phyloP scores from a whole-genome alignment of 2,888 invertebrate genomes.

The Helicoverpa assulta region DNA sequence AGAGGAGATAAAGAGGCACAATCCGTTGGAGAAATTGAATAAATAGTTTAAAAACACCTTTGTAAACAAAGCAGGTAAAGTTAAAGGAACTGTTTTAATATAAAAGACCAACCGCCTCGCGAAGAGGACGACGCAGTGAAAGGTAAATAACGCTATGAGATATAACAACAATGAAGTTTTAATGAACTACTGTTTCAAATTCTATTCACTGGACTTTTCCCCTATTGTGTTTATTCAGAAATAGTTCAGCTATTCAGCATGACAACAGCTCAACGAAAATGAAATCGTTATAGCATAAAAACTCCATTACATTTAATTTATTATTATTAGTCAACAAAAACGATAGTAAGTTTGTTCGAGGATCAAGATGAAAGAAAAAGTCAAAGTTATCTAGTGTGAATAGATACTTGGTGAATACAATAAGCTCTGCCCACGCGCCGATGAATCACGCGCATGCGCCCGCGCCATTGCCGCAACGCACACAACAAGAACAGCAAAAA shows the following conservation, averaged over 20 bases:
- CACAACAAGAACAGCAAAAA: slow-evolving; percentile 85
- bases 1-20: slow-evolving; percentile 66
- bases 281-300: slow-evolving; percentile 59
- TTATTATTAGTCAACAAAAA: slow-evolving; percentile 62
- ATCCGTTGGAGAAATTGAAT: slow-evolving; percentile 65
- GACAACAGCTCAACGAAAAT: slow-evolving; percentile 63
- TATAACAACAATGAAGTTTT: slow-evolving; percentile 79
- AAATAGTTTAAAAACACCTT: slow-evolving; percentile 74
- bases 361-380: slow-evolving; percentile 81
- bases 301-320: slow-evolving; percentile 47
- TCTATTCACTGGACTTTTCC: slow-evolving; percentile 72
- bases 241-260: slow-evolving; percentile 59
- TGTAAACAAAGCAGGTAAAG: slow-evolving; percentile 75
- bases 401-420: slow-evolving; percentile 82
- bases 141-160: slow-evolving; percentile 79
- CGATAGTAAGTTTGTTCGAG: slow-evolving; percentile 67
- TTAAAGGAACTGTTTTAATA: slow-evolving; percentile 71
- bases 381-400: slow-evolving; percentile 79
- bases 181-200: slow-evolving; percentile 81
- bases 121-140: slow-evolving; percentile 70
- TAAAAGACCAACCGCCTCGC: slow-evolving; percentile 64
- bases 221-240: slow-evolving; percentile 72
- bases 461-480: slow-evolving; percentile 77
- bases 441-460: slow-evolving; percentile 85
- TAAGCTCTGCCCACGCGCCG: slow-evolving; percentile 87